Evolutionary conservation across 2,888 invertebrate genomes (phyloP).

Genomic region (Apamea anceps): DNA sequence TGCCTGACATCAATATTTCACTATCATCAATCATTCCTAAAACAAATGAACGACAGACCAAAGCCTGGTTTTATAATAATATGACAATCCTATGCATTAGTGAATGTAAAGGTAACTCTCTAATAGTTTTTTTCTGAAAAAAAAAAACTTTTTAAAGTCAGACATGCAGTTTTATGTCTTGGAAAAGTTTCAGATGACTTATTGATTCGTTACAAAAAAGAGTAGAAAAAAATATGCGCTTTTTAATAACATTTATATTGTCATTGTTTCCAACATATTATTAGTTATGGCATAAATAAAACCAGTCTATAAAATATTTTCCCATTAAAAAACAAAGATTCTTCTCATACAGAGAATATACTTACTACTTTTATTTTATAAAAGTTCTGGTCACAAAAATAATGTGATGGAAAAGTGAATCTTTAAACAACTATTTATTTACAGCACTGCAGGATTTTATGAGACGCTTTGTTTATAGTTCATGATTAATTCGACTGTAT

Average conservation of each 20-base stretch:
- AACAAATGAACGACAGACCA: conserved; percentile 28
- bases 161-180: neutral
- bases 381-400: neutral
- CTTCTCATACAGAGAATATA: neutral
- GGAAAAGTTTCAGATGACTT: neutral
- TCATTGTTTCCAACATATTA: neutral
- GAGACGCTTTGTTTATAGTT: conserved; percentile 13
- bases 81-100: neutral
- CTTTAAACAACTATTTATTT: conserved; percentile 4
- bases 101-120: neutral
- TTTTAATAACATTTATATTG: neutral
- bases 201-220: neutral
- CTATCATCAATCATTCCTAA: conserved; percentile 42
- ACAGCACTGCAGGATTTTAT: neutral
- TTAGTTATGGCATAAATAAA: neutral
- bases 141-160: neutral
- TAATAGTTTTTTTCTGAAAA: neutral
- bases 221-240: neutral
- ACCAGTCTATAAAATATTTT: neutral
- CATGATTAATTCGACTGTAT: conserved; percentile 24
- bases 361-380: neutral
- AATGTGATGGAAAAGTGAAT: neutral
- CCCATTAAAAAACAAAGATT: neutral
- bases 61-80: neutral
- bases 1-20: conserved; percentile 34